Evolutionary conservation across 2,888 invertebrate species (phyloP).

Genomic region (Saturnia pavonia): DNA sequence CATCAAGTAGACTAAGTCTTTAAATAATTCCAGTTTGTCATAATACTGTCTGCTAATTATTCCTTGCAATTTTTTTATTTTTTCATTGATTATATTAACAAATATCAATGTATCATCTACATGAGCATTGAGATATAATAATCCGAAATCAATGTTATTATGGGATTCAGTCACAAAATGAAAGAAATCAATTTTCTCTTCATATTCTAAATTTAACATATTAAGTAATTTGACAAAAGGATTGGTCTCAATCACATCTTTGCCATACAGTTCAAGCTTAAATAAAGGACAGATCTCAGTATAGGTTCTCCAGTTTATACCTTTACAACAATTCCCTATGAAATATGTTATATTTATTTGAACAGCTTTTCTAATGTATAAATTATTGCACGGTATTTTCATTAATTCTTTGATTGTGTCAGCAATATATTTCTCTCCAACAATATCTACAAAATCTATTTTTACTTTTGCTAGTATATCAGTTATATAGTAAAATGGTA

Average conservation of each 20-base stretch:
- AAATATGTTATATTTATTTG: constrained; percentile 54
- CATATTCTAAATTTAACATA: constrained; percentile 32
- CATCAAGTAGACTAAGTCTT: constrained; percentile 52
- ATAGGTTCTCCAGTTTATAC: constrained; percentile 50
- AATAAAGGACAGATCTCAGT: constrained; percentile 44
- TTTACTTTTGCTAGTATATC: constrained; percentile 45
- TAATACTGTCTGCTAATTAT: constrained; percentile 57
- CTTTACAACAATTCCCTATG: constrained; percentile 48
- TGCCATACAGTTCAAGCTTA: constrained; percentile 34
- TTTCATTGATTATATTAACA: constrained; percentile 44
- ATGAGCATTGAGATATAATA: constrained; percentile 51
- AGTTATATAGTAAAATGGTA: constrained; percentile 62
- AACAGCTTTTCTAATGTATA: constrained; percentile 60
- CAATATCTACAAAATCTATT: constrained; percentile 25
- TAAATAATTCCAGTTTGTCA: constrained; percentile 51
- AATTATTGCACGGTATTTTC: constrained; percentile 63
- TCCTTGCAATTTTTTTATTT: constrained; percentile 46
- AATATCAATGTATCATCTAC: constrained; percentile 41
- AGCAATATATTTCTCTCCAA: constrained; percentile 29
- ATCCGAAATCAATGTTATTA: constrained; percentile 49
- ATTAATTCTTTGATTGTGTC: constrained; percentile 47
- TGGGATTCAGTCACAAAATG: constrained; percentile 39
- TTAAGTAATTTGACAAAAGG: constrained; percentile 38
- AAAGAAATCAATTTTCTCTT: constrained; percentile 41
- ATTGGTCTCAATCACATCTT: constrained; percentile 33